phyloP scores from a whole-genome alignment of 1,140 invertebrate species.

The Sitodiplosis mosellana region DNA sequence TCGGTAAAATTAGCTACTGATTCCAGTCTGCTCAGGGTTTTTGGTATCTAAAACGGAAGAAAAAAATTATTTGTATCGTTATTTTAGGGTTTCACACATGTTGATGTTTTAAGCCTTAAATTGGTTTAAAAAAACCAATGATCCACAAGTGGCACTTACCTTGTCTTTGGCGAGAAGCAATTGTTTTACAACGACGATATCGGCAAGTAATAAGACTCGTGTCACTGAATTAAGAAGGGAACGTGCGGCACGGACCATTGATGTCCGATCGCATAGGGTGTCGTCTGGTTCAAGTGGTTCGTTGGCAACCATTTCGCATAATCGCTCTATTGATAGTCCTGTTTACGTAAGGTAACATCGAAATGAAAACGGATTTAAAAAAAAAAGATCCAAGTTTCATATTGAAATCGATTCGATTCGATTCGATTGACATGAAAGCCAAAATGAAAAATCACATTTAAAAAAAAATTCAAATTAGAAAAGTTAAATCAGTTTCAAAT shows the following conservation, averaged over 20 bases:
- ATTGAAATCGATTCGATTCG: too few species aligned
- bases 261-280: conserved; percentile 37
- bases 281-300: conserved; percentile 38
- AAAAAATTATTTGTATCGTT: not conserved
- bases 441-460: too few species aligned
- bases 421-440: too few species aligned
- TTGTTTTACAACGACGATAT: conserved; percentile 95
- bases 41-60: conserved; percentile 37
- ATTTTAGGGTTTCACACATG: not conserved
- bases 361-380: too few species aligned
- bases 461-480: too few species aligned
- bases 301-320: conserved; percentile 57
- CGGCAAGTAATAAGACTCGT: conserved; percentile 90
- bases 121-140: too few species aligned
- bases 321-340: conserved; percentile 76
- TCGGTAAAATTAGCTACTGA: conserved; percentile 94
- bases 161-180: conserved; percentile 90
- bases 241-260: conserved; percentile 80
- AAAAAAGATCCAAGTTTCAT: too few species aligned
- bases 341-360: too few species aligned
- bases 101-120: not conserved
- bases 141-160: too few species aligned
- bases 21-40: conserved; percentile 71
- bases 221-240: conserved; percentile 90
- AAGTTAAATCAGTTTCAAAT: too few species aligned